Base-by-base conservation (phyloP, 2,888 invertebrate genomes). In the Baronia brevicornis region DNA sequence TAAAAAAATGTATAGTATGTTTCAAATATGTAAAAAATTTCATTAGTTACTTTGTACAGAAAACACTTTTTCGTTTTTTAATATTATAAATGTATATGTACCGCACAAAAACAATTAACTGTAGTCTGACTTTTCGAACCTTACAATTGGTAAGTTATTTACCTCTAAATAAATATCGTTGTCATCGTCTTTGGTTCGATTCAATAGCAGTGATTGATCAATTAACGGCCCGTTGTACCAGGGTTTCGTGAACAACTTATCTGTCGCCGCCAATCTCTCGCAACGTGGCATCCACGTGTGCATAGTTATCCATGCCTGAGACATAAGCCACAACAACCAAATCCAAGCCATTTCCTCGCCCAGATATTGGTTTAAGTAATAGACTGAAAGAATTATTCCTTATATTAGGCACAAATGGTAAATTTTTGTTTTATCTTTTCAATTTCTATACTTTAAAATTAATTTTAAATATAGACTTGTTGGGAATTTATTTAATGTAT, bases 221-320 rank as follows among this genome's bases (percentile, higher is more conserved):
- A 96, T 87, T 8, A 97, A 72, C 2, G 92, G 86, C 0, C 93
- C 90, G 54, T 90, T 90, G 71, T 95, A 97, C 89, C 94, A 92
- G 2, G 95, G 93, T 39, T 89, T 88, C 3, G 92, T 88, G 62
- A 95, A 97, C 22, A 97, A 75, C 60, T 90, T 91, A 59, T 96
- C 95, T 0, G 95, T 92, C 19, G 90, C 87, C 0, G 95, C 94
- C 44, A 97, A 87, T 47, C 93, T 88, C 60, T 95, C 94, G 51
- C 92, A 92, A 35, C 88, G 88, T 1, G 95, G 94, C 31, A 85
- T 87, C 96, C 96, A 97, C 30, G 95, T 87, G 63, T 97, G 96
- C 30, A 90, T 67, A 1, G 94, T 91, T 17, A 95, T 90, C 94
- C 96, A 96, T 0, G 91, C 86, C 67, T 96, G 96, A 0, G 95